These are phyloP conservation scores for Peromyscus melanophrys DNA, from an alignment of 2,797 vertebrate species.

Conservation along the genomic window DNA sequence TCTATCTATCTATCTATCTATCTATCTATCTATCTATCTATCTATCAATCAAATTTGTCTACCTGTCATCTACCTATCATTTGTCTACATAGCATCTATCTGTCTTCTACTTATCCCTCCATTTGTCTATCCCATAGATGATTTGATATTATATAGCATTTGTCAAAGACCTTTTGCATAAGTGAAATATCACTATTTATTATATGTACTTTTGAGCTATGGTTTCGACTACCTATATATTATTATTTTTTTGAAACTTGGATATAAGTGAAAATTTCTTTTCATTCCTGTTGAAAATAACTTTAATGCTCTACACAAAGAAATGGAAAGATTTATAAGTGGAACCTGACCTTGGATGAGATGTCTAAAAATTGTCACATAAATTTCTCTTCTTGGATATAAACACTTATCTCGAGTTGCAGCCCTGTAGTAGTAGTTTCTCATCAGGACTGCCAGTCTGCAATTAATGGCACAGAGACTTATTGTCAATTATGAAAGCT, in stretches of 20 bases:
- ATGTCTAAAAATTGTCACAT: constrained; percentile 38
- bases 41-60: background rate
- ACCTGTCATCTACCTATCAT: background rate
- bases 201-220: background rate
- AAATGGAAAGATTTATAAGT: constrained; percentile 55
- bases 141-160: background rate
- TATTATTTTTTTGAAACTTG: constrained; percentile 45
- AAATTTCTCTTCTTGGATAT: constrained; percentile 29
- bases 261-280: background rate
- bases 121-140: background rate
- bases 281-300: constrained; percentile 50
- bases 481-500: background rate
- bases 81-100: background rate
- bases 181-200: background rate
- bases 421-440: background rate
- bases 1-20: background rate
- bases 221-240: background rate
- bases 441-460: background rate
- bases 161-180: background rate
- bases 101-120: background rate
- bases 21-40: background rate
- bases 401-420: constrained; percentile 50
- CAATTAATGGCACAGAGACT: background rate
- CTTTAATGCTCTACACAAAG: constrained; percentile 3
- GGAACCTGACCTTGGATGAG: constrained; percentile 1